Base-by-base conservation (phyloP, 2,113 vertebrate genomes). In the Psettodes erumei region DNA sequence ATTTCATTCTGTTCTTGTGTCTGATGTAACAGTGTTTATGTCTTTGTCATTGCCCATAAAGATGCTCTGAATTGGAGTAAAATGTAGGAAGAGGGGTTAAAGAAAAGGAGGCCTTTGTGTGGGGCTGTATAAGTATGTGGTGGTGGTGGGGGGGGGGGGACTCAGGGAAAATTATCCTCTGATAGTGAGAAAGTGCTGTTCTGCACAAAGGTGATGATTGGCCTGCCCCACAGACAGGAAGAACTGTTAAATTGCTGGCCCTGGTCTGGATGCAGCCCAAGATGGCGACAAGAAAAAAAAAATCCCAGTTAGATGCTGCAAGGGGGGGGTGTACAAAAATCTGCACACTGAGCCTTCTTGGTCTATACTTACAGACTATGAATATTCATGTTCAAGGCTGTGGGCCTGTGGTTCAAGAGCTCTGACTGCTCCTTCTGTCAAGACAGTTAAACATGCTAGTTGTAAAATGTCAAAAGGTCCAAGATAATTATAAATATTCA, bases 311-410 rank as follows among this genome's bases (percentile, higher is more conserved):
- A 13, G 19, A 59, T 2, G 37, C 65, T 19, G 15, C 56, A 51
- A 75, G 71, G 38, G 27, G 64, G 19, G 71, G 50, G 25, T 27
- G 1, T 19, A 23, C 33, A 28, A 8, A 79, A 79, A 73, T 56
- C 71, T 62, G 66, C 81, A 74, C 61, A 3, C 19, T 61, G 54
- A 71, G 28, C 71, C 61, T 75, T 68, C 48, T 21, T n/a, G 54
- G 73, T 82, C 74, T 68, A n/a, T n/a, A 66, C 63, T 86, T 84
- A 72, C 27, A 30, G 10, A 4, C 2, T 27, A 75, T 88, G 58
- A 83, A 86, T 88, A 85, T 88, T 89, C 59, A 87, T 72, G 58
- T 66, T 54, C 42, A 43, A 71, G 50, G 59, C 71, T 69, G 42
- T 76, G 53, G 76, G 72, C 63, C 79, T 71, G 9, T 11, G 40